Evolutionary conservation across 2,888 invertebrate genomes (phyloP), one percentile per base, ranked within the genome.

Genomic region (Limnephilus marmoratus): DNA sequence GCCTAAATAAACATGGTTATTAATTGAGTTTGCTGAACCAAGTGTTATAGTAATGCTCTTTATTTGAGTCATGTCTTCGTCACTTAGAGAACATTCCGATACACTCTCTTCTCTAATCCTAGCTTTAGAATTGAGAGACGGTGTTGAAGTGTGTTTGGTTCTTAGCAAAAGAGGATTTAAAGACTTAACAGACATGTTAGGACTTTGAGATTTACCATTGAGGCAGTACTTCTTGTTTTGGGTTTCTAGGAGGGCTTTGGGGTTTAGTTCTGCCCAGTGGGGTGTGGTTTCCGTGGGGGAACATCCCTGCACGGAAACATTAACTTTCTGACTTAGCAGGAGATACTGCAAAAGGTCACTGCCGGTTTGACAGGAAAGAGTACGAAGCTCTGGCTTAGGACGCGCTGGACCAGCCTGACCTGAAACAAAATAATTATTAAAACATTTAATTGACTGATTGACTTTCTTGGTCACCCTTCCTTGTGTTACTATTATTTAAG

Each of bases 341-440:
- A 95, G 93, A 68, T 95, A 94, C 93, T 95, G 94, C 41, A 95
- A 93, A 29, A 95, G 94, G 87, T 95, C 95, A 68, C 94, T 94
- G 18, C 95, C 95, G 0, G 96, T 96, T 94, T 95, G 96, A 93
- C 95, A 95, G 13, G 95, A 95, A 34, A 95, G 93, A 2, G 95
- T 95, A 53, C 95, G 94, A 92, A 94, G 94, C 91, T 95, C 94
- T 12, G 94, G 94, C 91, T 93, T 94, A 81, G 92, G 93, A 91
- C 92, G 88, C 81, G 83, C 18, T 53, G 80, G n/a, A 29, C 37
- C 31, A 81, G 37, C 68, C 12, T 92, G 88, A 91, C 82, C 93
- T 93, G 91, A 80, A 93, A 92, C 13, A 90, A 85, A 91, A 92
- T 45, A 85, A 68, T 24, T 68, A n/a, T 68, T 68, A 68, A 68